These are phyloP conservation scores for Holocentrus rufus DNA, from an alignment of 2,797 vertebrate genomes.

Conservation along the genomic window DNA sequence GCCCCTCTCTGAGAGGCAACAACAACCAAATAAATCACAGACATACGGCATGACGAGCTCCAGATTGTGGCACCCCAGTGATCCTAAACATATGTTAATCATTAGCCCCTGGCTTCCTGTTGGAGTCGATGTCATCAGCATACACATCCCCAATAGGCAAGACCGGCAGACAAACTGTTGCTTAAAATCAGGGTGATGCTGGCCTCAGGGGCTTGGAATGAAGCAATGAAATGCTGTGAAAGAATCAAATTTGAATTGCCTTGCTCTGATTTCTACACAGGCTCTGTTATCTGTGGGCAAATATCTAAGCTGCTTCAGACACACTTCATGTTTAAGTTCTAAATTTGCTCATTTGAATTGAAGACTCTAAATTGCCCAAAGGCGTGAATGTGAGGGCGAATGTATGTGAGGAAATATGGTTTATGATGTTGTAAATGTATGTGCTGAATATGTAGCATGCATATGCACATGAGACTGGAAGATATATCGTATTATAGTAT, in stretches of 20 bases:
- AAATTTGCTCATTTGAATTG: not conserved
- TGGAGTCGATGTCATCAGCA: constrained; percentile 78
- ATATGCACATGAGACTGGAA: too few species aligned
- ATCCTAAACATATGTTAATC: constrained; percentile 82
- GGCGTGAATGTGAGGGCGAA: too few species aligned
- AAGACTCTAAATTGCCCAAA: too few species aligned
- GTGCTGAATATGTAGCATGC: too few species aligned
- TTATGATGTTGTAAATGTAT: too few species aligned
- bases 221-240: constrained; percentile 65
- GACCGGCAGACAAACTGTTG: constrained; percentile 64
- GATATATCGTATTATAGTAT: too few species aligned
- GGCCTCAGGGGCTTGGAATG: constrained; percentile 59
- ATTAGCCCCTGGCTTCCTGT: constrained; percentile 83
- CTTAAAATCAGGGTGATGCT: constrained; percentile 58
- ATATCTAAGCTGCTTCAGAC: constrained; percentile 40
- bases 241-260: constrained; percentile 54
- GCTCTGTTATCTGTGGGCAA: constrained; percentile 29
- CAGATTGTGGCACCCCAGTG: constrained; percentile 77
- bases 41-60: constrained; percentile 72
- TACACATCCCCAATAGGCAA: constrained; percentile 69
- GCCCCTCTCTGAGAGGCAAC: constrained; percentile 64
- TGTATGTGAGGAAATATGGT: too few species aligned
- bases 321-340: constrained; percentile 10
- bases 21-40: constrained; percentile 81
- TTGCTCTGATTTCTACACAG: constrained; percentile 24